Evolutionary conservation across 2,797 vertebrate genomes (phyloP), one percentile per base, ranked within the genome.

Genomic region (Sebastes trivittatus): DNA sequence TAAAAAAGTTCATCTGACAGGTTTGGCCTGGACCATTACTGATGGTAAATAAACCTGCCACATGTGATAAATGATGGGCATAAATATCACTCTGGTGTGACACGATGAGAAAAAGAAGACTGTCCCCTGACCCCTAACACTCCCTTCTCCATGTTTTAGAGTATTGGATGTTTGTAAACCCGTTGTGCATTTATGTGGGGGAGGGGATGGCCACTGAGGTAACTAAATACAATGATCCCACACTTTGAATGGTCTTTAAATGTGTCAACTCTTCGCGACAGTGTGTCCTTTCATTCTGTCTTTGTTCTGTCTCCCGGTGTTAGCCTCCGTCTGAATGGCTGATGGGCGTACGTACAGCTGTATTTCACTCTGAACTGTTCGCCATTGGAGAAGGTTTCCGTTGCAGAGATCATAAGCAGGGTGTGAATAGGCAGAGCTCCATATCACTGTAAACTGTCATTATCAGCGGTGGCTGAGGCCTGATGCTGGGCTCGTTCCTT

Each of bases 401-500:
- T 22, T 64, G 34, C 38, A 29, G 64, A 49, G 36, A n/a, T 52
- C 20, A 23, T 6, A 1, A 46, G 42, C 14, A 1, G 18, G 38
- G 16, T 34, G 42, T 73, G 64, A 46, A 29, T 1, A 1, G 52
- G 72, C 42, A 11, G 30, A 14, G 25, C 36, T 76, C 23, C 6
- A 1, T 20, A 2, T 86, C 82, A 90, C 87, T 91, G 87, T 52
- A 90, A 90, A 83, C 87, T 77, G 23, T 78, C 77, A 8, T 78
- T 81, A 1, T 78, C 78, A 6, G 90, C 18, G 4, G 82, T 18
- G 14, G 80, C 75, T 4, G 80, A 42, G 22, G 80, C 11, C 9
- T 46, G 82, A 14, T 55, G 78, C 54, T 52, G 66, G 11, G 63
- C 69, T 34, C 62, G 68, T 9, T 97, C 96, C 94, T 96, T 95